Conservation (phyloP, 2,113 vertebrate species). For the Seriola dumerili region DNA sequence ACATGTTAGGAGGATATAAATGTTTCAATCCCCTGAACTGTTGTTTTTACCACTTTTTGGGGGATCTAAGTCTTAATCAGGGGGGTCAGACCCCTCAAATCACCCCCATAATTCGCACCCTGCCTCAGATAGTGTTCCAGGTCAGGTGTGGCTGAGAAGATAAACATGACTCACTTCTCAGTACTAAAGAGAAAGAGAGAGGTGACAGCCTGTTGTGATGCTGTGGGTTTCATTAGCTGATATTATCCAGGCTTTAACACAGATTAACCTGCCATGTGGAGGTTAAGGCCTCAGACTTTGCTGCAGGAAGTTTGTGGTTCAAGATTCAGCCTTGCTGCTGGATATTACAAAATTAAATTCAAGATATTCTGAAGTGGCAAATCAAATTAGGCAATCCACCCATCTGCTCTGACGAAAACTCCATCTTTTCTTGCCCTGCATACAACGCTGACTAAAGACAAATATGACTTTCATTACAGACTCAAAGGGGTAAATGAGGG, state of each 20-base stretch:
- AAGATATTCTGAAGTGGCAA: not conserved
- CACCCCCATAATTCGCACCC: too few species aligned
- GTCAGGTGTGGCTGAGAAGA: not conserved
- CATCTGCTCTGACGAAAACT: constrained; percentile 2
- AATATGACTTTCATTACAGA: constrained; percentile 35
- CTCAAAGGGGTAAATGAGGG: constrained; percentile 29
- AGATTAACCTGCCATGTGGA: not conserved
- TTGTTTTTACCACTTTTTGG: too few species aligned
- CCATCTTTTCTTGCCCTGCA: not conserved
- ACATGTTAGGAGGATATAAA: too few species aligned
- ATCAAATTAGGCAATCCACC: not conserved
- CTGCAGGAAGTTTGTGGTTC: too few species aligned
- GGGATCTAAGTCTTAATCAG: too few species aligned
- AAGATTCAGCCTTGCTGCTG: not conserved
- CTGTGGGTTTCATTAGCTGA: not conserved
- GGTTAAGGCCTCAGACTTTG: not conserved
- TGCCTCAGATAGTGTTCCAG: not conserved
- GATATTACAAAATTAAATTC: not conserved
- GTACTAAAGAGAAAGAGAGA: not conserved
- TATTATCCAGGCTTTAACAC: not conserved
- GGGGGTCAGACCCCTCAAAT: too few species aligned
- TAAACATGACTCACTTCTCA: not conserved
- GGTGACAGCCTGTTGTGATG: not conserved
- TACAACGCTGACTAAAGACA: constrained; percentile 22
- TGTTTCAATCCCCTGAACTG: too few species aligned